These are phyloP conservation scores for Typhlichthys subterraneus DNA, from an alignment of 2,797 vertebrate species.

Conservation along the genomic window DNA sequence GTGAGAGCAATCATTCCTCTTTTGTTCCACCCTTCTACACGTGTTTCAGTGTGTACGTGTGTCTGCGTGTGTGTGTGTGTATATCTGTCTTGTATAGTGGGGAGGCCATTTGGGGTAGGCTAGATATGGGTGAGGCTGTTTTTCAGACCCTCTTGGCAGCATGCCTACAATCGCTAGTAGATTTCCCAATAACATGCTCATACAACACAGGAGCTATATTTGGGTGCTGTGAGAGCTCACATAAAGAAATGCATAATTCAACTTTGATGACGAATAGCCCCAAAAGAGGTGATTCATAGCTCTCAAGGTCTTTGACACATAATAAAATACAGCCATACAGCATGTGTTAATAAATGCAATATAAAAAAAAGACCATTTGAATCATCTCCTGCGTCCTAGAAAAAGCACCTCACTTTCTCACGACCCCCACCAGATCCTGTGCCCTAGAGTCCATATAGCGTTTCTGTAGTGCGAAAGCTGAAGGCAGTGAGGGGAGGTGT, in stretches of 20 bases:
- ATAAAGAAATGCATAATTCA: constrained; percentile 39
- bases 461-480: constrained; percentile 30
- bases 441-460: constrained; percentile 8
- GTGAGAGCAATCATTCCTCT: constrained; percentile 60
- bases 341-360: too few species aligned
- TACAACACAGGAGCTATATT: background rate
- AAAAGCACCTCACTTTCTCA: too few species aligned
- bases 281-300: constrained; percentile 48
- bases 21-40: constrained; percentile 49
- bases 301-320: constrained; percentile 12
- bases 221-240: constrained; percentile 42
- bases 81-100: constrained; percentile 35
- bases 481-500: constrained; percentile 11
- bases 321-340: too few species aligned
- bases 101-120: constrained; percentile 35
- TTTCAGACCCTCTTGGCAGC: constrained; percentile 58
- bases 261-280: too few species aligned
- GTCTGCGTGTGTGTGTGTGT: constrained; percentile 11
- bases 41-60: constrained; percentile 1
- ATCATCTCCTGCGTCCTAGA: too few species aligned
- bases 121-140: constrained; percentile 51
- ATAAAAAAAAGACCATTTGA: too few species aligned
- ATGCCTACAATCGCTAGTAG: constrained; percentile 44
- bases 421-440: constrained; percentile 9
- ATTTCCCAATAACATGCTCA: constrained; percentile 30